Base-by-base conservation (phyloP, 2,797 vertebrate species). In the Diceros bicornis region DNA sequence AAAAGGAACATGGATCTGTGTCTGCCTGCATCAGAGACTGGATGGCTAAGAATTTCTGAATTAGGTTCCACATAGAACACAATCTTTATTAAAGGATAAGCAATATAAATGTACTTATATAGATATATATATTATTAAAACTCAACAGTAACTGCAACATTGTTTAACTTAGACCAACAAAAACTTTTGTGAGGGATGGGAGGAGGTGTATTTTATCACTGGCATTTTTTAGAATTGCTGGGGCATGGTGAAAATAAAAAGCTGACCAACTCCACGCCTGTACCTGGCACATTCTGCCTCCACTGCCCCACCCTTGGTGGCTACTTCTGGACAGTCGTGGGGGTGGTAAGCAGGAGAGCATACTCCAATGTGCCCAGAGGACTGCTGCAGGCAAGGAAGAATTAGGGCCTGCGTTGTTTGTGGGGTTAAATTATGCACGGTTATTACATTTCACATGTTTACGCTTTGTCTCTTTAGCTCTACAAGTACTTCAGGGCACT, bases 171-270 rank as follows among this genome's bases (percentile, higher is more conserved):
- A 83, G n/a, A 37, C 47, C 66, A 87, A 77, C 6, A 17, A 47
- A 96, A 64, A 21, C 50, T 59, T 59, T 59, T 44, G 37, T 0
- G 2, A 64, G 0, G 13, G 6, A 5, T 27, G 3, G 66, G 13
- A 89, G 77, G 61, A 90, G 14, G 77, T 96, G 59, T 41, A 34
- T 94, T 89, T 79, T 41, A 72, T 97, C 69, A 52, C 1, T 62
- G 85, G 27, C 2, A 7, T 25, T 62, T 29, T 88, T 95, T 64
- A 52, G 83, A 91, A 8, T 79, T 74, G 61, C 5, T 29, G 41
- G 37, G 86, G 32, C 44, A 5, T 7, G 29, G 27, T 32, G 12
- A 44, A 71, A 66, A 81, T 69, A 25, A 66, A 92, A 94, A 61
- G 27, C 21, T 21, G 52, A 37, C 27, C 20, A 61, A 52, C 18